phyloP scores from a whole-genome alignment of 2,113 vertebrate species.

The Neotoma lepida region DNA sequence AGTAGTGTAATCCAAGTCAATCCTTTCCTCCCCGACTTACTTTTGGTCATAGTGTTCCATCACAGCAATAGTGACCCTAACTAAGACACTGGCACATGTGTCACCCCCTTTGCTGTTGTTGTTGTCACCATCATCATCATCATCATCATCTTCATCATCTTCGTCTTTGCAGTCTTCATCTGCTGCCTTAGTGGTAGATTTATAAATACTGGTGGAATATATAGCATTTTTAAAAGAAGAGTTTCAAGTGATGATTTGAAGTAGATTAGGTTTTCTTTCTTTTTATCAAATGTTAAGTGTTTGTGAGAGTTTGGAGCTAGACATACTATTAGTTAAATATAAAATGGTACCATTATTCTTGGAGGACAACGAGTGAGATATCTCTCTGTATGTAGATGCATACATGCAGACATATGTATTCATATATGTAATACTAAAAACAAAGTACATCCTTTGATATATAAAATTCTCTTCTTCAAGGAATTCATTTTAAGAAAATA shows the following conservation, averaged over 20 bases:
- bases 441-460: neutral
- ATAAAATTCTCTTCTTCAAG: constrained; percentile 17
- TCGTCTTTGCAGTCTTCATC: neutral
- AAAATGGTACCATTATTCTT: neutral
- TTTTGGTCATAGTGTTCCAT: neutral
- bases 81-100: neutral
- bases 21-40: neutral
- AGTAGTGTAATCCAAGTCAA: neutral
- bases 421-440: neutral
- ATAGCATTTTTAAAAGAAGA: neutral
- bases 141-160: neutral
- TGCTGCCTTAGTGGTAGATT: neutral
- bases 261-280: constrained; percentile 8
- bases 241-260: neutral
- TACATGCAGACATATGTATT: no score
- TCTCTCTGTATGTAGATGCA: no score
- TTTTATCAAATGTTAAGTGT: neutral
- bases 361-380: neutral
- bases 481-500: constrained; percentile 36
- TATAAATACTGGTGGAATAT: neutral
- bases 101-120: neutral
- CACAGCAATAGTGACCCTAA: neutral
- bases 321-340: neutral
- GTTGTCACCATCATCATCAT: no score
- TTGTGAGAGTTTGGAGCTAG: neutral